A percentile compares a stretch with the other conserved stretches of the same genome.
phyloP scores from a whole-genome alignment of 1,140 invertebrate genomes.

The Bombus consobrinus region DNA sequence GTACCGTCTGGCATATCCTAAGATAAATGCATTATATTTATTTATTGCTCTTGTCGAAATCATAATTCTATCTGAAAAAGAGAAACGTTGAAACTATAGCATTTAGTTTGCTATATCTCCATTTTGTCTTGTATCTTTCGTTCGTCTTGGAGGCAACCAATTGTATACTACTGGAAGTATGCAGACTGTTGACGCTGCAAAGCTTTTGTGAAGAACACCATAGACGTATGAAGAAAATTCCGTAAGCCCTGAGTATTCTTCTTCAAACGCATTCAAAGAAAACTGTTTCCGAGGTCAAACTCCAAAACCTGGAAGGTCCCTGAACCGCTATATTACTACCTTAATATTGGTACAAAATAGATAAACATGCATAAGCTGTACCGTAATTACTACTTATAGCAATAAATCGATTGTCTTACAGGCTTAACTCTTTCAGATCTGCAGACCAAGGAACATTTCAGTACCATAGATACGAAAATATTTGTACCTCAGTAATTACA shows the following conservation, averaged over 20 bases:
- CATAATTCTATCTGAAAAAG: too few relatives aligned
- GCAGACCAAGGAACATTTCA: rapidly evolving
- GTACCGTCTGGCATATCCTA: too few relatives aligned
- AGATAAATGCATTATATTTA: too few relatives aligned
- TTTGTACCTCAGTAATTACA: rapidly evolving
- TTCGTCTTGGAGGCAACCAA: background rate
- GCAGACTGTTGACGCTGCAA: background rate
- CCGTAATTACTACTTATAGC: background rate
- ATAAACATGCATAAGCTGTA: conserved; percentile 47
- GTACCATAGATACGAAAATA: rapidly evolving
- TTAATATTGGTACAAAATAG: conserved; percentile 46
- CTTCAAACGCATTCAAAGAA: conserved; percentile 1
- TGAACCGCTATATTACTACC: conserved; percentile 45
- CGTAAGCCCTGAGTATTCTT: conserved; percentile 33
- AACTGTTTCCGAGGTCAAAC: conserved; percentile 50
- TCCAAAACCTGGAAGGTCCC: conserved; percentile 38
- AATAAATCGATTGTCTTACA: rapidly evolving
- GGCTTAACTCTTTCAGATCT: too few relatives aligned
- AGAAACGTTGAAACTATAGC: too few relatives aligned
- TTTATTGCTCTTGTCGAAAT: too few relatives aligned
- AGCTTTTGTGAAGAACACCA: conserved; percentile 37
- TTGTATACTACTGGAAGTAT: too few relatives aligned
- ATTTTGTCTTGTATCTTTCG: background rate
- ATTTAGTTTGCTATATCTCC: too few relatives aligned
- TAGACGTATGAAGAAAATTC: conserved; percentile 59